Percentiles rank a stretch among this genome's conserved stretches.
These are phyloP conservation scores for Miichthys miiuy DNA, from an alignment of 2,797 vertebrate genomes.

Conservation along the genomic window DNA sequence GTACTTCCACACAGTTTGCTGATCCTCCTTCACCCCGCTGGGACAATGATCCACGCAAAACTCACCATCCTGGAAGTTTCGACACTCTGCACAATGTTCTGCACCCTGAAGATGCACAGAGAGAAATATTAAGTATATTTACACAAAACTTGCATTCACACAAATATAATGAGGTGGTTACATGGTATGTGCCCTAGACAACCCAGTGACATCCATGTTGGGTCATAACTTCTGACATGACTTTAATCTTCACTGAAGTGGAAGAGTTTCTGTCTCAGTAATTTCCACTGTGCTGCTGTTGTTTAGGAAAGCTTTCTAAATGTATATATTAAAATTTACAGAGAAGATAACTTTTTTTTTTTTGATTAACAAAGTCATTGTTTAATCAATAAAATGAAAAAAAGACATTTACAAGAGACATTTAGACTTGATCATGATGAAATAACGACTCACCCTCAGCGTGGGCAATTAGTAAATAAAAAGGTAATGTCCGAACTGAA, in stretches of 20 bases:
- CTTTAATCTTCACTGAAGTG: too few species aligned
- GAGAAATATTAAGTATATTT: not conserved
- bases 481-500: not conserved
- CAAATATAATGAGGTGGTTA: not conserved
- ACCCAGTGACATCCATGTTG: too few species aligned
- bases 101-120: constrained; percentile 83
- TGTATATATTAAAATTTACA: too few species aligned
- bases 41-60: constrained; percentile 92
- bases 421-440: not conserved
- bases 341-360: not conserved
- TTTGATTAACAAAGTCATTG: not conserved
- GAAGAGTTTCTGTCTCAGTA: too few species aligned
- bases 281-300: too few species aligned
- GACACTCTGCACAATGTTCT: constrained; percentile 90
- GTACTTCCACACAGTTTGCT: constrained; percentile 94
- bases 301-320: too few species aligned
- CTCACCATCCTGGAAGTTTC: constrained; percentile 88
- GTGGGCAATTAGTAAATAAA: not conserved
- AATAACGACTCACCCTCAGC: not conserved
- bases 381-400: not conserved
- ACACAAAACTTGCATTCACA: not conserved
- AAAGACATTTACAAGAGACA: not conserved
- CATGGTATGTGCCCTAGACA: not conserved
- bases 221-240: too few species aligned
- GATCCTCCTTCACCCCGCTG: constrained; percentile 92